These are phyloP conservation scores for Climacteris rufus DNA, from an alignment of 2,113 vertebrate genomes.

Conservation along the genomic window DNA sequence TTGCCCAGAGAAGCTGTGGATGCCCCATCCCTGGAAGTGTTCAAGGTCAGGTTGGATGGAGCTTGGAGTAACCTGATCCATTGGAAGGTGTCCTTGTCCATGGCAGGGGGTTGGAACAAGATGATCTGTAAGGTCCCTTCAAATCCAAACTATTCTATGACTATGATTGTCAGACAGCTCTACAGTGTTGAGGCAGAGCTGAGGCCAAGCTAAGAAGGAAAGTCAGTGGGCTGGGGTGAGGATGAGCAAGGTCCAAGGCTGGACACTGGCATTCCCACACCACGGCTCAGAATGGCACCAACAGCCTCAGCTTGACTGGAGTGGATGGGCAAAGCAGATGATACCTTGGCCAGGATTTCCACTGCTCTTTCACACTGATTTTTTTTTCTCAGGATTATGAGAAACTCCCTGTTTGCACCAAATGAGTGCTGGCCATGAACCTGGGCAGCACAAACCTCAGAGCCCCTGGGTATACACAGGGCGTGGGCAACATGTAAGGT, in stretches of 20 bases:
- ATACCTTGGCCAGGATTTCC: neutral
- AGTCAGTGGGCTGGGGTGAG: neutral
- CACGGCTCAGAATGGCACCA: neutral
- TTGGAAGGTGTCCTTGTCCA: neutral
- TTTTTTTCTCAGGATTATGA: neutral
- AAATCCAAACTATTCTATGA: neutral
- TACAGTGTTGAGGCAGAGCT: neutral
- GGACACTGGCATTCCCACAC: neutral
- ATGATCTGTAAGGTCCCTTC: neutral
- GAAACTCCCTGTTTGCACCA: rapidly evolving
- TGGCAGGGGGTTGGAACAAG: neutral
- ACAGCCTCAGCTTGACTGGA: neutral
- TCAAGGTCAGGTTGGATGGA: neutral
- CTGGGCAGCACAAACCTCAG: neutral
- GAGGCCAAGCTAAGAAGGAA: neutral
- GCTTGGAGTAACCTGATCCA: neutral
- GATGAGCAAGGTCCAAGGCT: neutral
- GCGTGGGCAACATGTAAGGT: rapidly evolving
- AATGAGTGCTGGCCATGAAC: neutral
- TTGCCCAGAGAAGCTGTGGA: neutral
- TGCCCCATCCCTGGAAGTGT: neutral
- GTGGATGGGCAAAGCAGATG: neutral
- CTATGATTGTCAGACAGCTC: neutral
- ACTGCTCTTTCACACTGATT: neutral
- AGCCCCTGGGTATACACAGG: neutral